Evolutionary conservation across 2,888 invertebrate species (phyloP), one percentile per base, ranked within the genome.

Genomic region (Caenorhabditis angaria): DNA sequence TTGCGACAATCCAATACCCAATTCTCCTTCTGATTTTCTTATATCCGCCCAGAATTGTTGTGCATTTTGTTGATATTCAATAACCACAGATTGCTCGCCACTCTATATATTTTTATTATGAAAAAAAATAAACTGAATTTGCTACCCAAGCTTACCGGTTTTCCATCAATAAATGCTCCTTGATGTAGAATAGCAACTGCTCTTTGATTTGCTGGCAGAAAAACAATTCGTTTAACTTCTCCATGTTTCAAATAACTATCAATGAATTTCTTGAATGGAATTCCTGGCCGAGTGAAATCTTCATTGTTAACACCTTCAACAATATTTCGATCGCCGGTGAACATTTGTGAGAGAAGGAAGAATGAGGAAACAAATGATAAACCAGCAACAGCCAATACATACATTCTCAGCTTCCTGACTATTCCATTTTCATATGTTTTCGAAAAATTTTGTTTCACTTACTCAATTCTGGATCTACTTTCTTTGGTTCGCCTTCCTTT

Each of bases 21-120:
- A 54, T 29, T 68, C 75, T 0, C 67, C 69, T 56, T 82, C 82
- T 24, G 71, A 71, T 65, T 76, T 76, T 20, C 82, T 60, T 29
- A 82, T 63, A 48, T 80, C 82, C 0, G 80, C 82, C 78, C 77
- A 80, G 57, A 82, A 80, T 53, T 79, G 71, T n/a, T 70, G 74
- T 10, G 80, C 65, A 35, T 76, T 68, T 25, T 77, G 72, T 1
- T 67, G 60, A 64, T 77, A 79, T 25, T 76, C 70, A 4, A 80
- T 59, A 28, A 76, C 62, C 10, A 82, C 66, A n/a, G 71, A 65
- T 25, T 58, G 47, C 8, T 73, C 67, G 56, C 67, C 59, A 47
- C 27, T 29, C 6, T 50, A n/a, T 59, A 29, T 5, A 41, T 6
- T 50, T 32, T 59, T 6, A 35, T 14, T 18, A 22, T 14, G 6